Base-by-base conservation (phyloP, 1,140 invertebrate genomes). In the Drosophila gunungcola region DNA sequence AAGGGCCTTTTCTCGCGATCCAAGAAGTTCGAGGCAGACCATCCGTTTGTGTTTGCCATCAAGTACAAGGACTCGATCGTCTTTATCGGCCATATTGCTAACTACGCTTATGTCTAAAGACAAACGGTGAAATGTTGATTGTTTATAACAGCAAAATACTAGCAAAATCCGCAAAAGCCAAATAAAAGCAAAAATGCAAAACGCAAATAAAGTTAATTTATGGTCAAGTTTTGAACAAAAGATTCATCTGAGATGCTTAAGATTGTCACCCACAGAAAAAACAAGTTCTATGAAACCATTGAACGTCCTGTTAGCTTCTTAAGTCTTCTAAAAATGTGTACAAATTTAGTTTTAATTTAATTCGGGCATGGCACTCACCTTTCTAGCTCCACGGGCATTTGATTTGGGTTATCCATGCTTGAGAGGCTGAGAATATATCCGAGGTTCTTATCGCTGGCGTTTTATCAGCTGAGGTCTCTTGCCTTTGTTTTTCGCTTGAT, bases 1-100 rank as follows among this genome's bases (percentile, higher is more conserved):
- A 92, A 92, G 55, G 73, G 81, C 29, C 53, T 91, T 21, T 90
- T 91, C 57, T 91, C 90, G 29, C 67, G 84, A 27, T 68, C 79
- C 3, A 91, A 91, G 73, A 80, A 88, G 58, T 89, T 91, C 34
- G 88, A 91, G 51, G 90, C 84, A 0, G 86, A 91, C 73, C 90
- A 91, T 80, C 90, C 90, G 16, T 91, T 91, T 41, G 78, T 77
- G 29, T 91, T 91, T 51, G 90, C 90, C 55, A 75, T 91, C 32
- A 89, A 86, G 57, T 75, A 80, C 56, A 72, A 70, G 65, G 86
- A 91, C 63, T 91, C 90, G 11, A 91, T 91, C 56, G 82, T 79
- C 29, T 91, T 91, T 34, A 80, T 91, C 49, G 90, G 90, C 3
- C 90, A 91, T 55, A 68, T 91, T 39, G 88, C 90, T 51, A 88